These are phyloP conservation scores for Epistrophella euchroma DNA, from an alignment of 2,888 invertebrate genomes.

Conservation along the genomic window DNA sequence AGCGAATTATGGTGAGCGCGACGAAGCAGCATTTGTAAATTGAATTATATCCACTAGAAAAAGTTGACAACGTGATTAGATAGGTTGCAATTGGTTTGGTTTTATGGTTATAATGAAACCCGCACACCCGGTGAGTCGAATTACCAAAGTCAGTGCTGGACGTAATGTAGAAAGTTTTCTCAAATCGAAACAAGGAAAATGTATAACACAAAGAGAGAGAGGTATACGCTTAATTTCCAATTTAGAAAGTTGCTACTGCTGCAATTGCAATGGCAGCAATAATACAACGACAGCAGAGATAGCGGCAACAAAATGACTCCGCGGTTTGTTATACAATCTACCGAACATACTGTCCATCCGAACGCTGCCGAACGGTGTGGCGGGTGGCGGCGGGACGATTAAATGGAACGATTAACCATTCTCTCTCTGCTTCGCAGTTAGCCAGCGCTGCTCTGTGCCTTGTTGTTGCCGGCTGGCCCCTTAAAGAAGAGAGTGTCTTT, in stretches of 20 bases:
- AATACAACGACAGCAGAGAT: not conserved
- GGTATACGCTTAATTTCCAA: constrained; percentile 53
- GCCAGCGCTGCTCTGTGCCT: not conserved
- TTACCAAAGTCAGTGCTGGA: not conserved
- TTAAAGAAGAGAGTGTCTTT: constrained; percentile 53
- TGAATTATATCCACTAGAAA: constrained; percentile 67
- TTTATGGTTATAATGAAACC: constrained; percentile 45
- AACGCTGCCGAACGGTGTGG: too few species aligned
- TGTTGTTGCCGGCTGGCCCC: not conserved
- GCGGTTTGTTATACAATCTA: constrained; percentile 59
- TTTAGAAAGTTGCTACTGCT: constrained; percentile 70
- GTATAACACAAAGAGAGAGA: constrained; percentile 10
- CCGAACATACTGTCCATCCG: constrained; percentile 17
- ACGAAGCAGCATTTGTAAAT: constrained; percentile 60
- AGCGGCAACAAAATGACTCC: constrained; percentile 26
- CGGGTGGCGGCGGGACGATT: too few species aligned
- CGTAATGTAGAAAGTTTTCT: constrained; percentile 63
- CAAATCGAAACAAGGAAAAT: constrained; percentile 47
- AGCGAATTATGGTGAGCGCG: not conserved
- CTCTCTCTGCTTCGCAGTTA: not conserved
- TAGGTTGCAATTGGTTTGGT: constrained; percentile 25
- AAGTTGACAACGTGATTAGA: constrained; percentile 74
- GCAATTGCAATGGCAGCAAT: not conserved
- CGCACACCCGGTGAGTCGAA: constrained; percentile 25
- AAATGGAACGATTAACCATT: constrained; percentile 61